Conservation (phyloP, 1,140 invertebrate genomes). For the Trachymyrmex cornetzi region DNA sequence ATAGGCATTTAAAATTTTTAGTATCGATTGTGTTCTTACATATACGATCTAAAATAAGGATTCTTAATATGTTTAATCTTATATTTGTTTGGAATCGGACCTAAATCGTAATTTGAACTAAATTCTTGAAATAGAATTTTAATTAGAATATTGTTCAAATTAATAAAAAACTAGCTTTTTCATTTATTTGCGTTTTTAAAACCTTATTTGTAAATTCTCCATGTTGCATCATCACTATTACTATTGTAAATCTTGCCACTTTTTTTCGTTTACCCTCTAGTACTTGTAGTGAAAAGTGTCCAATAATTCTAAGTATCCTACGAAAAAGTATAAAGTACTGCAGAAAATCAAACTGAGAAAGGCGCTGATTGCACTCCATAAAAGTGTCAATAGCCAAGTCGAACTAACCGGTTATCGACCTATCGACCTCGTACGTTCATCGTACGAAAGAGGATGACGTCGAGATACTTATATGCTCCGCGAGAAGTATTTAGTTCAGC, state of each 20-base stretch:
- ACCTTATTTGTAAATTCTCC: not conserved
- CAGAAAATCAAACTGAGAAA: slow-evolving; percentile 20
- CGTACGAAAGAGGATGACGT: slow-evolving; percentile 36
- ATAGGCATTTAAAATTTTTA: too few relatives aligned
- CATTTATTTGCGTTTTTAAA: not conserved
- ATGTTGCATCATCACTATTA: not conserved
- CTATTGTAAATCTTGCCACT: not conserved
- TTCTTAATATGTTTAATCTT: too few relatives aligned
- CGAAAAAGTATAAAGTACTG: slow-evolving; percentile 3
- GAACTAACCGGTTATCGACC: slow-evolving; percentile 47
- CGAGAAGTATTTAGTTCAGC: slow-evolving; percentile 43
- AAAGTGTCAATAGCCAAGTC: slow-evolving; percentile 20
- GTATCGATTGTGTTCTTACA: too few relatives aligned
- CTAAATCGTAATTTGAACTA: not conserved
- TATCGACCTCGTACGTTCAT: slow-evolving; percentile 65
- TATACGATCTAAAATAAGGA: too few relatives aligned
- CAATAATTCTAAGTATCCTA: not conserved
- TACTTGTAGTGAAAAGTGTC: not conserved
- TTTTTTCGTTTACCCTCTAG: not conserved
- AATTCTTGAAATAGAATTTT: not conserved
- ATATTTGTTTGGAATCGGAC: too few relatives aligned
- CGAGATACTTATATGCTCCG: not conserved
- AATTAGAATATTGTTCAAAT: not conserved
- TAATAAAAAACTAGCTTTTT: not conserved
- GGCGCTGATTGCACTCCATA: slow-evolving; percentile 31